Evolutionary conservation across 1,140 invertebrate genomes (phyloP).

Genomic region (Pseudachorutes palmiensis): DNA sequence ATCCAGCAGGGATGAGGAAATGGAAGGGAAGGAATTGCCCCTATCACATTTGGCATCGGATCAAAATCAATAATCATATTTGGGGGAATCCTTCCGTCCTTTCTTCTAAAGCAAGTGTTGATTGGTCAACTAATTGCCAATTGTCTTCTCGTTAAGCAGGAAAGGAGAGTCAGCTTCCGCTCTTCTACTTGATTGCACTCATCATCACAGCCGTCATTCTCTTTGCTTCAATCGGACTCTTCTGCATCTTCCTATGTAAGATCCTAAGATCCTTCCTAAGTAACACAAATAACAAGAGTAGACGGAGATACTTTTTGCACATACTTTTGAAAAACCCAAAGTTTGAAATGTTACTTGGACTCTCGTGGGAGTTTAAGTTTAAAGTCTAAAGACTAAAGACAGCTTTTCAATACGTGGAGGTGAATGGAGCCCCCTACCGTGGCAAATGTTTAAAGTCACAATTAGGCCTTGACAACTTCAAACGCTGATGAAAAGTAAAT

Average conservation of each 20-base stretch:
- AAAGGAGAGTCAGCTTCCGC: conserved; percentile 19
- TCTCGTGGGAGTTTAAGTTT: too few relatives aligned
- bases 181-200: conserved; percentile 43
- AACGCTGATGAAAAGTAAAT: too few relatives aligned
- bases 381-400: too few relatives aligned
- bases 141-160: conserved; percentile 37
- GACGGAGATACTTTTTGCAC: too few relatives aligned
- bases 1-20: too few relatives aligned
- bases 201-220: conserved; percentile 42
- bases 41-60: not conserved
- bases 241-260: conserved; percentile 48
- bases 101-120: not conserved
- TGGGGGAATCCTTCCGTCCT: not conserved
- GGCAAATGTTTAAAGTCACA: too few relatives aligned
- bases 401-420: too few relatives aligned
- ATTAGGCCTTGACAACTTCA: too few relatives aligned
- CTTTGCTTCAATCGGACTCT: conserved; percentile 41
- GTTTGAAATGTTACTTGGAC: too few relatives aligned
- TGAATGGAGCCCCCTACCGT: too few relatives aligned
- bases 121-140: conserved; percentile 1
- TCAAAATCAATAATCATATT: conserved; percentile 12
- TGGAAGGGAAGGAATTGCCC: too few relatives aligned
- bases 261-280: not conserved
- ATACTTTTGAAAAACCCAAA: too few relatives aligned
- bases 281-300: conserved; percentile 2